Conservation (phyloP, 2,888 invertebrate genomes). For the Nomada fucata region DNA sequence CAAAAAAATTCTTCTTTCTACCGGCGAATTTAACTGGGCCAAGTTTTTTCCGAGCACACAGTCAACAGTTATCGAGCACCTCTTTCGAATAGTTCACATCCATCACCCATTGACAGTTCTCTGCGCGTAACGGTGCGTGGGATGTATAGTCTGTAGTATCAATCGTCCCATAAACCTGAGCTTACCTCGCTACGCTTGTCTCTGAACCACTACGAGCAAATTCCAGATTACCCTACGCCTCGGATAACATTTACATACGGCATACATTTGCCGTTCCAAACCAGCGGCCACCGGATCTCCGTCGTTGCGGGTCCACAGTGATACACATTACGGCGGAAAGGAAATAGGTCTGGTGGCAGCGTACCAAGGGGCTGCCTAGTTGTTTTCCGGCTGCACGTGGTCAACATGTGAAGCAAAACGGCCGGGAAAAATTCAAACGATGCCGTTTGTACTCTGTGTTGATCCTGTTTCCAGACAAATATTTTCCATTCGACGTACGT, state of each 20-base stretch:
- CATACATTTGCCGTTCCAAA: slow-evolving; percentile 76
- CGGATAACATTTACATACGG: slow-evolving; percentile 81
- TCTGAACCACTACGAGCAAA: slow-evolving; percentile 72
- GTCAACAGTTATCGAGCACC: background rate
- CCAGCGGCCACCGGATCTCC: slow-evolving; percentile 56
- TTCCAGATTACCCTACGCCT: slow-evolving; percentile 79
- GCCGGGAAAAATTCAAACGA: background rate
- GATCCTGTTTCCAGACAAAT: too few relatives aligned
- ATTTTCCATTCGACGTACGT: too few relatives aligned
- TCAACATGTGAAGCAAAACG: background rate
- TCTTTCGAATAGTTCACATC: background rate
- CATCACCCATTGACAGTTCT: slow-evolving; percentile 3
- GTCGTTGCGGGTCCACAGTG: slow-evolving; percentile 47
- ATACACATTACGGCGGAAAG: slow-evolving; percentile 5
- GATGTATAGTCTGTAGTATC: slow-evolving; percentile 44
- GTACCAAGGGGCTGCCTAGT: background rate
- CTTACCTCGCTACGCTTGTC: slow-evolving; percentile 55
- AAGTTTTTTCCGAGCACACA: background rate
- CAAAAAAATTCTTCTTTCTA: too few relatives aligned
- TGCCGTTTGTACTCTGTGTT: too few relatives aligned
- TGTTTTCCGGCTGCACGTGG: background rate
- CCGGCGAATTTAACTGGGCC: too few relatives aligned
- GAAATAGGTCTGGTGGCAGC: background rate
- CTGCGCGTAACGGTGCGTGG: slow-evolving; percentile 42
- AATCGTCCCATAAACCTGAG: slow-evolving; percentile 63